These are phyloP conservation scores for Carlito syrichta DNA, from an alignment of 2,113 vertebrate species.

Conservation along the genomic window DNA sequence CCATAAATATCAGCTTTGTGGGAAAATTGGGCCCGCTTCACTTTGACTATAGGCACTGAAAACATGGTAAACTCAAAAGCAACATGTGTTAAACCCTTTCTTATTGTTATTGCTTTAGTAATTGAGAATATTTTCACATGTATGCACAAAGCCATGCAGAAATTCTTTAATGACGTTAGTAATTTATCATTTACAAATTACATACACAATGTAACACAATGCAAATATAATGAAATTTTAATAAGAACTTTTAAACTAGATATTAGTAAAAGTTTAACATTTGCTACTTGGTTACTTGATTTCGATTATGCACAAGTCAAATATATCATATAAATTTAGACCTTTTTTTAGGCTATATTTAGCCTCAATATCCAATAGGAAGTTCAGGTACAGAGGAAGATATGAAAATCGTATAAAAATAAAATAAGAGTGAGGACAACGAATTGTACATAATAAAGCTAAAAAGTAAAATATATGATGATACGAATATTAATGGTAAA, in stretches of 20 bases:
- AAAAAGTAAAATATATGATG: not conserved
- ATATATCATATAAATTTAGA: not conserved
- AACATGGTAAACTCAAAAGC: not conserved
- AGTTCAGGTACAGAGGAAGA: not conserved
- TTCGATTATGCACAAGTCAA: not conserved
- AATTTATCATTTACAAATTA: not conserved
- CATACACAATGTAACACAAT: not conserved
- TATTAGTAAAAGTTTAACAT: not conserved
- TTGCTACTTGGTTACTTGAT: not conserved
- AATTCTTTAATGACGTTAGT: not conserved
- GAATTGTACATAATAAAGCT: not conserved
- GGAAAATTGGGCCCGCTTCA: too few relatives aligned
- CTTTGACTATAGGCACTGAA: not conserved
- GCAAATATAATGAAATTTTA: too few relatives aligned
- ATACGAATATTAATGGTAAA: not conserved
- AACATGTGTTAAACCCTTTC: not conserved
- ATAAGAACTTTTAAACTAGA: not conserved
- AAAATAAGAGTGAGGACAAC: not conserved
- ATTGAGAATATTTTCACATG: not conserved
- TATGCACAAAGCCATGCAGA: not conserved
- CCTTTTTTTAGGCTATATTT: not conserved
- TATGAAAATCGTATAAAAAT: not conserved
- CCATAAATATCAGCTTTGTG: too few relatives aligned
- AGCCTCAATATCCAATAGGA: not conserved
- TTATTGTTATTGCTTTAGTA: not conserved